Percentiles rank a stretch among this genome's conserved stretches.
Evolutionary conservation across 1,140 invertebrate genomes (phyloP).

Genomic region (Pseudomyrmex pallidus): DNA sequence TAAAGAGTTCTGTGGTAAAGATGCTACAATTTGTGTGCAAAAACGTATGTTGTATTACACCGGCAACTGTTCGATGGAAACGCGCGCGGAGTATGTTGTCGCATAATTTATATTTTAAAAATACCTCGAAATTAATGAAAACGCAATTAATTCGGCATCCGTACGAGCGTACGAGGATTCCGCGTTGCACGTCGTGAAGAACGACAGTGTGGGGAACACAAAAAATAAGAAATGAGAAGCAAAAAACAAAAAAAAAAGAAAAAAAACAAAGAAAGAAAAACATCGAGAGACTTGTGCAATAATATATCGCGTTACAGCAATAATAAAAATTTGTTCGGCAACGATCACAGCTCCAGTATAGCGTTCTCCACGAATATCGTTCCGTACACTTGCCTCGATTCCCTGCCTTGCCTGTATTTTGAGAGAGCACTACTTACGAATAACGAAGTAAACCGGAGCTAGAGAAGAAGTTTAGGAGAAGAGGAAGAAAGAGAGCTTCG

Average conservation of each 20-base stretch:
- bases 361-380: slow-evolving; percentile 31
- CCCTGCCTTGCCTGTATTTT: slow-evolving; percentile 74
- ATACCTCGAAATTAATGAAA: slow-evolving; percentile 7
- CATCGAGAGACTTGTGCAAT: neutral
- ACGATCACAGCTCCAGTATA: slow-evolving; percentile 7
- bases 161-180: slow-evolving; percentile 9
- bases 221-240: neutral
- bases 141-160: slow-evolving; percentile 2
- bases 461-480: slow-evolving; percentile 32
- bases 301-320: slow-evolving; percentile 38
- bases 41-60: slow-evolving; percentile 52
- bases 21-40: slow-evolving; percentile 14
- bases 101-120: neutral
- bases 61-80: slow-evolving; percentile 37
- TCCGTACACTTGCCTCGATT: slow-evolving; percentile 75
- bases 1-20: slow-evolving; percentile 10
- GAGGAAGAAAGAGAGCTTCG: neutral
- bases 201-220: slow-evolving; percentile 55
- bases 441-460: slow-evolving; percentile 57
- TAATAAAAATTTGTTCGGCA: slow-evolving; percentile 1
- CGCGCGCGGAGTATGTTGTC: slow-evolving; percentile 27
- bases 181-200: slow-evolving; percentile 20
- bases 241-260: neutral
- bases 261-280: slow-evolving; percentile 10
- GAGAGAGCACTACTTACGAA: slow-evolving; percentile 75